These are phyloP conservation scores for Sus scrofa DNA, from an alignment of 2,113 vertebrate species.

Conservation along the genomic window DNA sequence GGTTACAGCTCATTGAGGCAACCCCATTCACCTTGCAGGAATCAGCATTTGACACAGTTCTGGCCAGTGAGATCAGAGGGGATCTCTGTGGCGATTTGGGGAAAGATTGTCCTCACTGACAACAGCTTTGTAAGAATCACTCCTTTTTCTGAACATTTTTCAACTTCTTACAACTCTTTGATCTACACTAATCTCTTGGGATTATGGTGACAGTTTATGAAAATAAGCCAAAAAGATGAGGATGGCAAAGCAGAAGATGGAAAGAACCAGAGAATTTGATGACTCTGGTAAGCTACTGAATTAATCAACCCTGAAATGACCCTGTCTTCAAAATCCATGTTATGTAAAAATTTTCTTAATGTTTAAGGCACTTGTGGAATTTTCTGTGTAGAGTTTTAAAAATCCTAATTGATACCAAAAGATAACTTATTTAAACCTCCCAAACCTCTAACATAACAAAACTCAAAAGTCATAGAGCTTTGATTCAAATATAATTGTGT, in stretches of 20 bases:
- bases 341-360: background rate
- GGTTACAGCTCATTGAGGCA: background rate
- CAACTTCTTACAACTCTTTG: background rate
- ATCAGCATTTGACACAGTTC: background rate
- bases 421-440: background rate
- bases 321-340: background rate
- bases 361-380: background rate
- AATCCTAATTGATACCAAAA: background rate
- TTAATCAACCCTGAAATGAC: slow-evolving; percentile 4
- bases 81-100: background rate
- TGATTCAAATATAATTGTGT: background rate
- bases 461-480: background rate
- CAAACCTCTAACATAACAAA: background rate
- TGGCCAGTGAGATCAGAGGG: background rate
- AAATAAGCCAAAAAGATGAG: background rate
- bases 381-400: background rate
- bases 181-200: background rate
- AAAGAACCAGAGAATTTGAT: background rate
- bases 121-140: background rate
- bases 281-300: background rate
- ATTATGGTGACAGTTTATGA: background rate
- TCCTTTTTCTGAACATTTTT: background rate
- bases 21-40: background rate
- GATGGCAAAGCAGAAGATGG: background rate
- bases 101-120: background rate